Evolutionary conservation across 1,140 invertebrate species (phyloP), one percentile per base, ranked within the genome.

Genomic region (Mycetomoellerius zeteki): DNA sequence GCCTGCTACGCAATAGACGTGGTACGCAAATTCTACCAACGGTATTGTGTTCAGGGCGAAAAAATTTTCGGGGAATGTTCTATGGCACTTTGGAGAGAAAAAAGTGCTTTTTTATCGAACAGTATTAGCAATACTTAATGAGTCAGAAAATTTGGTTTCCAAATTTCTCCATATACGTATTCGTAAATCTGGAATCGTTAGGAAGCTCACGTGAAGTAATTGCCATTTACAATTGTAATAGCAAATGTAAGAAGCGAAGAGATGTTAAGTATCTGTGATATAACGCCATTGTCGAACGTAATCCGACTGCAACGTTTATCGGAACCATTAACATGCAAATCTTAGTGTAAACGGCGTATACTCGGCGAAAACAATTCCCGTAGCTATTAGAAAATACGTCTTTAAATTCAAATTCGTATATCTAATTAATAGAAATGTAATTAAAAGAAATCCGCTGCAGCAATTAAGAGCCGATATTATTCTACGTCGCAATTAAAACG

Each of bases 251-350:
- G 69, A 75, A 84, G 24, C 27, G 43, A 3, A 12, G 14, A 75
- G 33, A 73, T 56, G 24, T 75, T 60, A 75, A 84, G 80, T 84
- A 43, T 60, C 69, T 21, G 80, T 84, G 80, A 84, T 75, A 60
- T 60, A 73, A 73, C 33, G 56, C 54, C 56, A 60, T 47, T 81
- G 64, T 73, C 80, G 54, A 84, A 75, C 54, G 54, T 84, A 84
- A 84, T 84, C 37, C 80, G 24, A 84, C 47, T 71, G 50, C 64
- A 71, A 81, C 56, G 80, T 73, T 82, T 73, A 27, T 72, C 54
- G 67, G 12, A 58, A 37, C 54, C 37, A 82, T 82, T 82, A 82
- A 82, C 37, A 50, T 84, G 80, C 80, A 75, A 84, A 84, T 84
- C 73, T 62, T 47, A 30, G 5, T 27, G 80, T 58, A 72, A 72